Conservation (phyloP, 2,888 invertebrate genomes). For the Eupithecia exiguata region DNA sequence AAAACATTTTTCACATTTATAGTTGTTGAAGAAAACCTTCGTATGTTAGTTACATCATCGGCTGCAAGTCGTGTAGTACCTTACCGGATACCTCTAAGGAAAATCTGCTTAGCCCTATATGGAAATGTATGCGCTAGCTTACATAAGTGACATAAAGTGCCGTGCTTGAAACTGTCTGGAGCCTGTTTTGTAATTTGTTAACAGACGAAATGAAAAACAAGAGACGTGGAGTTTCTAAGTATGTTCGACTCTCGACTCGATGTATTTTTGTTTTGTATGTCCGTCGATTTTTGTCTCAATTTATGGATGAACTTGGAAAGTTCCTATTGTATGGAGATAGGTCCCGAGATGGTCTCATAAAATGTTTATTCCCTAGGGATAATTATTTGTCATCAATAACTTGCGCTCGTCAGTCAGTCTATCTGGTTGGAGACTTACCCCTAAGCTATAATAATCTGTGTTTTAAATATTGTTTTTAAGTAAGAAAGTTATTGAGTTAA, state of each 20-base stretch:
- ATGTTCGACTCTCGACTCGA: too few species aligned
- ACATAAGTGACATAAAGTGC: constrained; percentile 49
- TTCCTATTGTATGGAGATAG: too few species aligned
- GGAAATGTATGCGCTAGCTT: constrained; percentile 55
- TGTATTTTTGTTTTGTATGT: too few species aligned
- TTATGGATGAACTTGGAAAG: too few species aligned
- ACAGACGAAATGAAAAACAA: too few species aligned
- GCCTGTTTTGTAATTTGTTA: constrained; percentile 36
- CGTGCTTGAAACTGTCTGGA: constrained; percentile 35
- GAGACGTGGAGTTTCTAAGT: too few species aligned
- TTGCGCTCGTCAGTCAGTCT: too few species aligned
- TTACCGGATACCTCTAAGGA: constrained; percentile 63
- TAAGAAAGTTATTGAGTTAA: not conserved
- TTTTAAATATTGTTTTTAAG: not conserved
- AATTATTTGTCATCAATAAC: too few species aligned
- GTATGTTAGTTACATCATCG: constrained; percentile 57
- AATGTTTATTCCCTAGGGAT: too few species aligned
- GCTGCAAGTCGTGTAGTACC: constrained; percentile 49
- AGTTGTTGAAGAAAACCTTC: constrained; percentile 14
- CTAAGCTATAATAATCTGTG: not conserved
- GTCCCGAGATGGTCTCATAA: too few species aligned
- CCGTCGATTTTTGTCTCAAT: too few species aligned
- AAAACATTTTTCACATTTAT: not conserved
- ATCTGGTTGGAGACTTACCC: too few species aligned
- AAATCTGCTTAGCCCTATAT: constrained; percentile 65